Base-by-base conservation (phyloP, 92 coral and sea anemone genomes). In the Galaxea fascicularis region DNA sequence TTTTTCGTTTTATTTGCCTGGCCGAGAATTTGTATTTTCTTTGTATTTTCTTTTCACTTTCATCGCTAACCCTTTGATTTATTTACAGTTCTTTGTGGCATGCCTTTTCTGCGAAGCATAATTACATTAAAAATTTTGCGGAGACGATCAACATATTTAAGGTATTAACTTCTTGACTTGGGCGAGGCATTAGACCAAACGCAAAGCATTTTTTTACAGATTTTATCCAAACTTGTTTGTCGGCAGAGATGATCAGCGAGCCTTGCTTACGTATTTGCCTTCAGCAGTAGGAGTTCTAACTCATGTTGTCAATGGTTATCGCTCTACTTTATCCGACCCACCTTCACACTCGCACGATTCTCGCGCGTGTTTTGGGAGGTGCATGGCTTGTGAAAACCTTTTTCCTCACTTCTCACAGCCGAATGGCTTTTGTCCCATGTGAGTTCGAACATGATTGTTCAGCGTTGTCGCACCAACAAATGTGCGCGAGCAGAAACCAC, bases 401-500 rank as follows among this genome's bases (percentile, higher is more conserved):
- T 93, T 95, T 25, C 95, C 97, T 69, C 99, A 97, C 47, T 91
- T 85, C 18, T 90, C 92, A 75, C 99, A 97, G 76, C 84, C 84
- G 39, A 97, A 97, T 13, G 99, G 99, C 51, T 95, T 97, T 80
- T 95, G 95, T 9, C 99, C 99, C 35, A 98, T 93, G 89, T 97
- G 99, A 18, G 99, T 95, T 73, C 99, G 94, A 46, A 97, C 94
- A 71, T 97, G 99, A 72, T 97, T 97, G 86, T 95, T 95, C 72
- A 97, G 98, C 73, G 99, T 97, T 58, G 99, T 97, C 21, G 99
- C 96, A n/a, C 99, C 99, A 18, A 98, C 95, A 77, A 97, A 97
- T 57, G 98, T 88, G 88, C 99, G 97, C 68, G 95, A 90, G 88
- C 99, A 97, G 79, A 92, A 97, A 41, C 99, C 99, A 49, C 99